Percentiles rank a stretch among this genome's conserved stretches.
Evolutionary conservation across 92 coral and sea anemone genomes (phyloP).

Genomic region (Montipora capitata): DNA sequence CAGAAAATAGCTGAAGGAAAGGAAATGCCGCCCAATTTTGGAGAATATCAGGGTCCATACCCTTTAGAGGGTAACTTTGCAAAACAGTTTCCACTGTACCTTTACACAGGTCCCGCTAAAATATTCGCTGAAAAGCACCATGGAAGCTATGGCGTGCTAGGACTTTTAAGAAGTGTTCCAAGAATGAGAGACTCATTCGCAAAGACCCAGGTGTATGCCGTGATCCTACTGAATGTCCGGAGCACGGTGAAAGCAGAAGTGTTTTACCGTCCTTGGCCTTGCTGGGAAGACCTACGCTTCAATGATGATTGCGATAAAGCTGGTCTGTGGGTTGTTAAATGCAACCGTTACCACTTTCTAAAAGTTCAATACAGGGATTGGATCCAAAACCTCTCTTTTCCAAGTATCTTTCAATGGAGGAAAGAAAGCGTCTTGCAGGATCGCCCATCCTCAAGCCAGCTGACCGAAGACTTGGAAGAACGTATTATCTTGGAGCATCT

Average conservation of each 20-base stretch:
- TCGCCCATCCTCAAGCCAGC: conserved; percentile 25
- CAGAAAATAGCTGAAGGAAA: conserved; percentile 49
- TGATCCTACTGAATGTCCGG: conserved; percentile 58
- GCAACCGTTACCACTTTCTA: conserved; percentile 53
- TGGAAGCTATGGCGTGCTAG: conserved; percentile 63
- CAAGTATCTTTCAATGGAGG: conserved; percentile 47
- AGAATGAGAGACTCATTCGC: conserved; percentile 30
- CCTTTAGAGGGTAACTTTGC: not conserved
- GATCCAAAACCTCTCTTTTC: conserved; percentile 25
- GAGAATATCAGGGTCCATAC: conserved; percentile 10
- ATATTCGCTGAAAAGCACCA: conserved; percentile 6
- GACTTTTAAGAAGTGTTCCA: conserved; percentile 56
- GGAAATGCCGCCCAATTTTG: conserved; percentile 1
- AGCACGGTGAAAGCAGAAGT: conserved; percentile 56
- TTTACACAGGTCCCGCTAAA: conserved; percentile 70
- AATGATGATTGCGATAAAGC: conserved; percentile 74
- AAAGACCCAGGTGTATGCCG: conserved; percentile 69
- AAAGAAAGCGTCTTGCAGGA: conserved; percentile 12
- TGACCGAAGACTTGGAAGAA: conserved; percentile 25
- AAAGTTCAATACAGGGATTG: conserved; percentile 70
- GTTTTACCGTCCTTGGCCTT: conserved; percentile 74
- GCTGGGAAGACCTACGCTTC: conserved; percentile 79
- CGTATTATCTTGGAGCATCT: conserved; percentile 32
- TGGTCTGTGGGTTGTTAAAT: conserved; percentile 66
- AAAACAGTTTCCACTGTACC: conserved; percentile 47